These are phyloP conservation scores for Micrasema minimum DNA, from an alignment of 1,140 invertebrate species.

Conservation along the genomic window DNA sequence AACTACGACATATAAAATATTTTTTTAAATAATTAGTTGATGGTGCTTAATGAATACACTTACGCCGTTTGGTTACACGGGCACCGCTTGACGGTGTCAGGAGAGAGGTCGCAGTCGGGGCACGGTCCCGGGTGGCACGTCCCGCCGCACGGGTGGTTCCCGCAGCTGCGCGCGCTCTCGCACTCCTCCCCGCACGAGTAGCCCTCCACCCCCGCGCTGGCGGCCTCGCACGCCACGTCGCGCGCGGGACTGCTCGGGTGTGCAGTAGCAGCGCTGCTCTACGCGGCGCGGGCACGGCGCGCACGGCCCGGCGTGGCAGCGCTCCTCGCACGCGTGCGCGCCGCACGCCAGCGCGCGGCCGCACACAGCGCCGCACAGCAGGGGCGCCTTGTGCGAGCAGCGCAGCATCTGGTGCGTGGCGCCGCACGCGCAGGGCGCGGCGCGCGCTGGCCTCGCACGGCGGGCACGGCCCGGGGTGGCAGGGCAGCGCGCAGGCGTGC, in stretches of 20 bases:
- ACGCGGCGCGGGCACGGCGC: conserved; percentile 72
- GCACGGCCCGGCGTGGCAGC: conserved; percentile 85
- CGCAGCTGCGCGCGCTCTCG: conserved; percentile 76
- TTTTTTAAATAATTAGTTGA: too few species aligned
- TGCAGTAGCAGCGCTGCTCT: conserved; percentile 63
- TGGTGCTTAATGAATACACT: too few species aligned
- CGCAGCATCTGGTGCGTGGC: conserved; percentile 74
- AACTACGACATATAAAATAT: too few species aligned
- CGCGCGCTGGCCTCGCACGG: conserved; percentile 75
- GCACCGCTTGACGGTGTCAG: conserved; percentile 78
- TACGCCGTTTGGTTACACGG: conserved; percentile 82
- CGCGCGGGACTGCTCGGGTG: conserved; percentile 59
- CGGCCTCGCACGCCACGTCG: conserved; percentile 66
- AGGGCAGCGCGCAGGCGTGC: conserved; percentile 87
- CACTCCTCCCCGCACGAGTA: conserved; percentile 79
- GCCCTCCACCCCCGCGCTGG: conserved; percentile 57
- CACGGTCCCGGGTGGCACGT: conserved; percentile 79
- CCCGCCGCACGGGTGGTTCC: conserved; percentile 79
- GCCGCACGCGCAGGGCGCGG: conserved; percentile 79
- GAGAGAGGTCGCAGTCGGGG: conserved; percentile 71
- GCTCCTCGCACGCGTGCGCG: conserved; percentile 76
- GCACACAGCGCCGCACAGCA: conserved; percentile 81
- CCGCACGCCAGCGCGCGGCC: conserved; percentile 78
- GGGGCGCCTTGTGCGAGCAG: conserved; percentile 74
- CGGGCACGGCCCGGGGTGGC: conserved; percentile 92